Evolutionary conservation across 2,113 vertebrate genomes (phyloP), one percentile per base, ranked within the genome.

Genomic region (Phalacrocorax pelagicus): DNA sequence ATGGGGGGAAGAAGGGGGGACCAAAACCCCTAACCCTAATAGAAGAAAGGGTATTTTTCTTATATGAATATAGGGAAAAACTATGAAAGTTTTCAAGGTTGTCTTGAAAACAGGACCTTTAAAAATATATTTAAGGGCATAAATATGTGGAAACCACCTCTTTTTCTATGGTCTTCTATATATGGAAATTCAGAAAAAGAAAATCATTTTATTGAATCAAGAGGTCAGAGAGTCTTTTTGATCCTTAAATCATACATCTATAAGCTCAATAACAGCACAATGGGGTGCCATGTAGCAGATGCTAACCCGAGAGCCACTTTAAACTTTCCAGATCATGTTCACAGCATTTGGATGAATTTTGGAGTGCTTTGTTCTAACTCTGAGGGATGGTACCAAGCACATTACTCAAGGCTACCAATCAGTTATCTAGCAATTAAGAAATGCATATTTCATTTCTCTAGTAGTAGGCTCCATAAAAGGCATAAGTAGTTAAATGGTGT

Each of bases 221-320:
- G 66, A 82, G 89, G 73, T 85, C 78, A 82, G 32, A 52, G 47
- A 82, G 32, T 36, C 52, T 82, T 92, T 96, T 85, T 77, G 78
- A 96, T 91, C 62, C 73, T 82, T 82, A 92, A 94, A 70, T 90
- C 81, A 77, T 46, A 89, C 49, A 73, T 87, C 89, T 72, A 85
- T 49, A 79, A 88, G 46, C 86, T 94, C 88, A 66, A 55, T 73
- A 86, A 70, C 61, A 90, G 70, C 91, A 92, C 73, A 0, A 27
- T 7, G 42, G 86, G 96, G 83, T 85, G 86, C 70, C 83, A 73
- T 42, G 81, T 77, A 97, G 88, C 91, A 96, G 92, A 95, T 94
- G 83, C 88, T 88, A 88, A 92, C 67, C 85, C 59, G 69, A 86
- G 69, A 94, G 42, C 11, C 82, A 71, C 92, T 92, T 95, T 59